Evolutionary conservation across 2,113 vertebrate genomes (phyloP), one percentile per base, ranked within the genome.

Genomic region (Chaetodon auriga): DNA sequence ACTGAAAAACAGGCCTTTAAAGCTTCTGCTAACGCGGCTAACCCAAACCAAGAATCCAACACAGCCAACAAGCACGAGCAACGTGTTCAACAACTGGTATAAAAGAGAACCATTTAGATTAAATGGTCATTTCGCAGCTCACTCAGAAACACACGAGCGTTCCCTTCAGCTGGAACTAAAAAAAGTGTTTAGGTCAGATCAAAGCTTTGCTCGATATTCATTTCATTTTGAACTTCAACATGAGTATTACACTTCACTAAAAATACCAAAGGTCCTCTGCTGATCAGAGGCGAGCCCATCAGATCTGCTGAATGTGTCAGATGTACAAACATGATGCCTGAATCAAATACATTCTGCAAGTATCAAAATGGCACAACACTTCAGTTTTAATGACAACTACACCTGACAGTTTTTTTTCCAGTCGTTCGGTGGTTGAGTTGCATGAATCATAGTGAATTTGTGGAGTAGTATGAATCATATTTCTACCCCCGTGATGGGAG

Each of bases 401-500:
- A 74, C 55, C 57, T 73, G 49, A 76, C 61, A 38, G 21, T 10
- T n/a, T 23, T 11, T 49, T 25, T 57, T 49, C 23, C 45, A 48
- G 43, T 3, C 13, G 41, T 25, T 66, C 36, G 66, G 65, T 36
- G 15, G 30, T 13, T 65, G 72, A 79, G 69, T 57, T 43, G 78
- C 57, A 63, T 90, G 82, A 92, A 86, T 91, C 84, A 84, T 7
- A 61, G 69, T 35, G 61, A 87, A 74, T 82, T 75, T 62, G 46
- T 81, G 69, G 43, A 65, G 72, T 64, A 48, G 48, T 51, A 62
- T 90, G 89, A 92, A 80, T 93, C 89, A 89, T 65, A 49, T 53
- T 68, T 58, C 68, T 41, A 48, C 48, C 54, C 25, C 49, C 30
- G 35, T 68, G 75, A 77, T 61, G 49, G 30, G 48, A 78, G 62